Percentiles rank a stretch among this genome's conserved stretches.
Evolutionary conservation across 2,888 invertebrate species (phyloP).

Genomic region (Agonopterix heracliana): DNA sequence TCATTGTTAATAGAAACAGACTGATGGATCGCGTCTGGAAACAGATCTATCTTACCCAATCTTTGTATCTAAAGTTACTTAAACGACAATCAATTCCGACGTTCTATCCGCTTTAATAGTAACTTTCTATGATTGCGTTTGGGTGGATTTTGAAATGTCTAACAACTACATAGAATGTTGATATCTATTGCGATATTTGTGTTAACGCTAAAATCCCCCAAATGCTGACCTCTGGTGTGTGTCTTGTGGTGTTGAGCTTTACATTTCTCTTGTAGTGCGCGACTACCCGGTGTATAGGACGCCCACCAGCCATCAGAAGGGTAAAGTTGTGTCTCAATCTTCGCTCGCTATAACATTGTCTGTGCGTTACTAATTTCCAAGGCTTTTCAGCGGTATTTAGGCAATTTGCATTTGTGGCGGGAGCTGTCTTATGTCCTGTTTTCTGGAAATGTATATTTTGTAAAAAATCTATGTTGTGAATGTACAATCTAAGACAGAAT

Average conservation of each 20-base stretch:
- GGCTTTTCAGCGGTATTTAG: conserved; percentile 45
- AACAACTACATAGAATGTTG: conserved; percentile 5
- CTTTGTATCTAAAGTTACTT: too few relatives aligned
- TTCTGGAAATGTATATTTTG: conserved; percentile 21
- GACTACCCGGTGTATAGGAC: conserved; percentile 59
- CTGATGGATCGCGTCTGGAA: too few relatives aligned
- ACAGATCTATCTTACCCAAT: too few relatives aligned
- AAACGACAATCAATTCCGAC: too few relatives aligned
- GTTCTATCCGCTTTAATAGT: background rate
- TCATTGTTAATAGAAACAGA: too few relatives aligned
- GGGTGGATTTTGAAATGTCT: conserved; percentile 16
- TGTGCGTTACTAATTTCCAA: conserved; percentile 51
- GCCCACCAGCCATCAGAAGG: conserved; percentile 68
- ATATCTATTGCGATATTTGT: background rate
- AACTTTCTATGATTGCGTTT: conserved; percentile 9
- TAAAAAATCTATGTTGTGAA: conserved; percentile 25
- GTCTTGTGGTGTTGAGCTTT: conserved; percentile 63
- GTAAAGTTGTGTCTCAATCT: conserved; percentile 59
- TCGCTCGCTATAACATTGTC: conserved; percentile 47
- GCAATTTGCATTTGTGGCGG: conserved; percentile 51
- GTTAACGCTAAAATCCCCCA: conserved; percentile 13
- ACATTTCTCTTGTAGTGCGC: conserved; percentile 68
- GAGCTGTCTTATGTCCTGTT: conserved; percentile 42
- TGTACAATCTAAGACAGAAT: conserved; percentile 43
- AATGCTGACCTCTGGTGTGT: conserved; percentile 40